Evolutionary conservation across 2,888 invertebrate species (phyloP), one percentile per base, ranked within the genome.

Genomic region (Petrophora chlorosata): DNA sequence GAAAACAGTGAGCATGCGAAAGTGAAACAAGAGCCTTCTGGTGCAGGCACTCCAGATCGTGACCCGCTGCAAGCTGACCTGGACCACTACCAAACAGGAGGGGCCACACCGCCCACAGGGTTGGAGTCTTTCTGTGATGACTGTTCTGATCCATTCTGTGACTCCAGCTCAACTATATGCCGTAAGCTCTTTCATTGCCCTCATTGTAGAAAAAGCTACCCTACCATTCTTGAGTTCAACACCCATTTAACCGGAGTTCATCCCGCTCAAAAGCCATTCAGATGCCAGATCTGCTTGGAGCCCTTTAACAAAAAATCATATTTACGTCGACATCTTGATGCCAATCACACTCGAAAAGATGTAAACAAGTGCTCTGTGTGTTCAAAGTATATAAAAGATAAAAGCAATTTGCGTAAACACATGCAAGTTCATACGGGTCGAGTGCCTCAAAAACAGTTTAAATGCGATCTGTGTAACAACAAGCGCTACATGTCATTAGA

Each of bases 341-440:
- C 88, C 43, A 85, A 77, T 59, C 91, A 91, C 65, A 86, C 89
- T 22, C 76, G 91, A 15, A 91, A 91, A 70, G 91, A 91, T 81
- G 91, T 91, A 16, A 91, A 91, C 65, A 91, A 91, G 63, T 91
- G 91, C 75, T 80, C 91, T 34, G 90, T 91, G 49, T 91, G 91
- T 75, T 90, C 91, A 49, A 91, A 91, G 70, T 91, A 91, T 67
- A 91, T 91, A 47, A 91, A 91, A 71, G 91, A 91, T 72, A 91
- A 91, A 59, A 91, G 90, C 67, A 91, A 91, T 65, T 71, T 91
- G 57, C 88, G 91, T 53, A 91, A 91, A 65, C 91, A 91, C 62
- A 91, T 91, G 91, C 91, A 91, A 71, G 91, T 91, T n/a, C 91
- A 91, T 59, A 91, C 91, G 23, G 91, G 91, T 1, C 73, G 90